Percentiles rank a stretch among this genome's conserved stretches.
These are phyloP conservation scores for Lepidochitona cinerea DNA, from an alignment of 2,888 invertebrate species.

Conservation along the genomic window DNA sequence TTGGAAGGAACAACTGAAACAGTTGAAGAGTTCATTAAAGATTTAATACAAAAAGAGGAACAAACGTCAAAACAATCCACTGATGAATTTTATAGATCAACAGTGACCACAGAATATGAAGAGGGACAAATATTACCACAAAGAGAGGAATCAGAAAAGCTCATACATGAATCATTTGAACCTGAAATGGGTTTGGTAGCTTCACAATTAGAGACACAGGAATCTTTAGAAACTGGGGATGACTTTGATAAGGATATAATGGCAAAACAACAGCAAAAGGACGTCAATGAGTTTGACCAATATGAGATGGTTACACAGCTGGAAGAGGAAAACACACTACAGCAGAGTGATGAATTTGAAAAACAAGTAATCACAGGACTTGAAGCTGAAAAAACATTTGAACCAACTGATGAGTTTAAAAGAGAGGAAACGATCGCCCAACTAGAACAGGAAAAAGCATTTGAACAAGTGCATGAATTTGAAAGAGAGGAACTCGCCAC, in stretches of 20 bases:
- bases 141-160: background rate
- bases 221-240: too few relatives aligned
- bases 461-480: background rate
- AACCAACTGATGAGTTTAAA: background rate
- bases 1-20: background rate
- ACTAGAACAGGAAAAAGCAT: background rate
- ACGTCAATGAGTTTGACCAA: background rate
- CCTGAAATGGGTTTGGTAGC: background rate
- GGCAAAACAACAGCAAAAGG: background rate
- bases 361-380: background rate
- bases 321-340: background rate
- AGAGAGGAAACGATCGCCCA: background rate
- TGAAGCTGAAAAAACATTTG: constrained; percentile 65
- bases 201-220: background rate
- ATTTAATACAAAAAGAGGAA: too few relatives aligned
- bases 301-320: too few relatives aligned
- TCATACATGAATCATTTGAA: too few relatives aligned
- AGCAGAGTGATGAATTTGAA: background rate
- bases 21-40: background rate
- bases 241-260: background rate
- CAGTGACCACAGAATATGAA: background rate
- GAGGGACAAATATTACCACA: background rate
- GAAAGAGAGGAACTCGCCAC: background rate
- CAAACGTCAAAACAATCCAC: background rate
- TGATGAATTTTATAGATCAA: background rate